Conservation (phyloP, 2,888 invertebrate genomes). For the Thumatha senex region DNA sequence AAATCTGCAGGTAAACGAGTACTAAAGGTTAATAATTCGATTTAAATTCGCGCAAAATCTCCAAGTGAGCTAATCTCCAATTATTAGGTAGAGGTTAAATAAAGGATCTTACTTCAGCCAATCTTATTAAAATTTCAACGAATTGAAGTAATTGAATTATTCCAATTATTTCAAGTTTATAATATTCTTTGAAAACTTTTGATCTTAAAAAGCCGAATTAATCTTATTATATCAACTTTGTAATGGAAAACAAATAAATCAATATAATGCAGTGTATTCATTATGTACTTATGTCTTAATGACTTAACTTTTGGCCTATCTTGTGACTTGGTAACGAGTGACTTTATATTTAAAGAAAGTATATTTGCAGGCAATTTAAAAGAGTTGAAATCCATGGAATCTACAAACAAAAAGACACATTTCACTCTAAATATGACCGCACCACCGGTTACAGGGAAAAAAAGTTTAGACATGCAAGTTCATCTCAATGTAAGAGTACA, state of each 20-base stretch:
- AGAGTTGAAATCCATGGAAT: not conserved
- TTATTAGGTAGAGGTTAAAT: not conserved
- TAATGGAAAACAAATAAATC: not conserved
- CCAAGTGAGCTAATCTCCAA: too few species aligned
- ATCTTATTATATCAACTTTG: not conserved
- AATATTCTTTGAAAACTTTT: not conserved
- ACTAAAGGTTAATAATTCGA: not conserved
- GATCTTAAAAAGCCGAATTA: not conserved
- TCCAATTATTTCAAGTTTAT: not conserved
- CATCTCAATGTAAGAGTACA: not conserved
- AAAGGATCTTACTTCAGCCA: not conserved
- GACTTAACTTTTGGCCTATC: too few species aligned
- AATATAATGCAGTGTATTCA: too few species aligned
- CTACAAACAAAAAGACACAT: not conserved
- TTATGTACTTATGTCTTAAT: too few species aligned
- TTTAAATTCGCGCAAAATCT: not conserved
- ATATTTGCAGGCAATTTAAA: not conserved
- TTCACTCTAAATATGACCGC: not conserved
- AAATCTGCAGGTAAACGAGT: slow-evolving; percentile 1
- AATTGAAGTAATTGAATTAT: not conserved
- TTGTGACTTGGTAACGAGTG: too few species aligned
- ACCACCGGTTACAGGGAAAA: not conserved
- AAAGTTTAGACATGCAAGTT: not conserved
- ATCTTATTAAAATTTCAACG: not conserved
- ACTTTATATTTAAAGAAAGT: too few species aligned